Conservation (phyloP, 2,888 invertebrate genomes). For the Cactoblastis cactorum region DNA sequence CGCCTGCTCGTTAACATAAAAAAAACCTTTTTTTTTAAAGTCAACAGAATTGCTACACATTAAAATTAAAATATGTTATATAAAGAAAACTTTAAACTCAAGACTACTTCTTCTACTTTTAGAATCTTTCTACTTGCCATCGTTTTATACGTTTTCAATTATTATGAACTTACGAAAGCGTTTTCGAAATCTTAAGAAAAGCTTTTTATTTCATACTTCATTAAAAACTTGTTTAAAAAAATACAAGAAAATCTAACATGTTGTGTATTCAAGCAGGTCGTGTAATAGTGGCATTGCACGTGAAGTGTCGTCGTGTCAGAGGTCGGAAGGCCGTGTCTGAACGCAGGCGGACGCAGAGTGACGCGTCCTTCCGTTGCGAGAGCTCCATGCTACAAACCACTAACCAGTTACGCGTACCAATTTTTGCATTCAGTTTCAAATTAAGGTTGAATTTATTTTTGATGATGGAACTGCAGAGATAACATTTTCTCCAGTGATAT, state of each 20-base stretch:
- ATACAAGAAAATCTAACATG: no score
- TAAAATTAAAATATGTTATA: no score
- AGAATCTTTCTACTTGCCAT: neutral
- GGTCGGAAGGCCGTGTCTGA: conserved; percentile 67
- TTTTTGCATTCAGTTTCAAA: neutral
- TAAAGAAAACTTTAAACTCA: no score
- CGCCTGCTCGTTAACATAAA: no score
- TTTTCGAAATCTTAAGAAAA: no score
- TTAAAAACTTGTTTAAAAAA: no score
- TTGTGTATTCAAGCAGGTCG: neutral
- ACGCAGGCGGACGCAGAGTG: conserved; percentile 66
- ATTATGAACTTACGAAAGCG: no score
- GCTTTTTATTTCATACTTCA: no score
- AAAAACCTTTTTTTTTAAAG: no score
- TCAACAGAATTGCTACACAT: no score
- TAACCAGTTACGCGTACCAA: conserved; percentile 41
- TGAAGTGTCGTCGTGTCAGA: conserved; percentile 50
- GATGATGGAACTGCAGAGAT: neutral
- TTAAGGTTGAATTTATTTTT: neutral
- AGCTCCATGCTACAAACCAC: conserved; percentile 40
- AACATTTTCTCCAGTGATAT: no score
- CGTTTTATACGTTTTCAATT: neutral
- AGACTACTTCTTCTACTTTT: no score
- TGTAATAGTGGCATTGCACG: conserved; percentile 35
- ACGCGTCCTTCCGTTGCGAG: conserved; percentile 70